A percentile compares a stretch with the other conserved stretches of the same genome.
These are phyloP conservation scores for Scytalopus superciliaris DNA, from an alignment of 2,113 vertebrate species.

Conservation along the genomic window DNA sequence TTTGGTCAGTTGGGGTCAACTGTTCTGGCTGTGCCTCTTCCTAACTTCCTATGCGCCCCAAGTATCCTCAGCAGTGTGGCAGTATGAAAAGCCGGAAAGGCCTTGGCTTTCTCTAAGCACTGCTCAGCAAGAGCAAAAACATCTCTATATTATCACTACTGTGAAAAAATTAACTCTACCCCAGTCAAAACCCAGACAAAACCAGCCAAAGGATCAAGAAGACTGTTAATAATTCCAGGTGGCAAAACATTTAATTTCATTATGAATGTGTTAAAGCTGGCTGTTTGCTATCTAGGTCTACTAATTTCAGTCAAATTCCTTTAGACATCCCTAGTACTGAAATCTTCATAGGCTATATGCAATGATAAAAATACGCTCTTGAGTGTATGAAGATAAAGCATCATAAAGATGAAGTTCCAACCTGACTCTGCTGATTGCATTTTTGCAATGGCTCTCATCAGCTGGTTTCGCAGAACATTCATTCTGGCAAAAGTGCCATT, in stretches of 20 bases:
- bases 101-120: neutral
- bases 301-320: neutral
- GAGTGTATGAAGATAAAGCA: neutral
- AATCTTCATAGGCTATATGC: neutral
- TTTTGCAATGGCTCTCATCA: constrained; percentile 72
- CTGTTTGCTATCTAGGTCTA: neutral
- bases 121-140: neutral
- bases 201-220: neutral
- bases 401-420: constrained; percentile 29
- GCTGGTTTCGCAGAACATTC: constrained; percentile 66
- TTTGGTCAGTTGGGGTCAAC: neutral
- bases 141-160: neutral
- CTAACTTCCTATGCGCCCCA: neutral
- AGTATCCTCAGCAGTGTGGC: accelerated
- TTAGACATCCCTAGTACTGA: neutral
- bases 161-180: neutral
- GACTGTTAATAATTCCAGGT: neutral
- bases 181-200: neutral
- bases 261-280: neutral
- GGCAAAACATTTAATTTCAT: neutral
- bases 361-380: neutral
- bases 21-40: neutral
- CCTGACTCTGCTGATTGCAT: constrained; percentile 81
- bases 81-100: neutral
- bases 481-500: constrained; percentile 81